phyloP scores from a whole-genome alignment of 2,888 invertebrate genomes.

The Carcina quercana region DNA sequence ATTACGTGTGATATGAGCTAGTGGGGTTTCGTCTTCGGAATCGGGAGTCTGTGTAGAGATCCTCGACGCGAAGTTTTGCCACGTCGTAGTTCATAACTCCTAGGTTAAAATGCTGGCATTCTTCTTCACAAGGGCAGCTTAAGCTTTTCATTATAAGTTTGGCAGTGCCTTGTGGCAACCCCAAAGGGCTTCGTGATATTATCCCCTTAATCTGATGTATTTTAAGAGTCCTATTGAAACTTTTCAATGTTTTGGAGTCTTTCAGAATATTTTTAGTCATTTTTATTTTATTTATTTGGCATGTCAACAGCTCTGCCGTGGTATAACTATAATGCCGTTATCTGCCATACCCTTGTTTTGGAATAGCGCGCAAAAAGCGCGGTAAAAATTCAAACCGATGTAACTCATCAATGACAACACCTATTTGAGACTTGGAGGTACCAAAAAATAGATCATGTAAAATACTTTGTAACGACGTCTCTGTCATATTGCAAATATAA shows the following conservation, averaged over 20 bases:
- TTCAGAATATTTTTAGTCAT: constrained; percentile 14
- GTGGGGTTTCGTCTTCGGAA: constrained; percentile 11
- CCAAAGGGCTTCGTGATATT: constrained; percentile 34
- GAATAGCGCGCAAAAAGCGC: no score
- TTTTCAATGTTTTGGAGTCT: constrained; percentile 13
- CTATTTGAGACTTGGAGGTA: no score
- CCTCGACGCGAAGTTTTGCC: constrained; percentile 9
- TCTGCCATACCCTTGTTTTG: no score
- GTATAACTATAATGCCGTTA: no score
- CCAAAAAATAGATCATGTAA: no score
- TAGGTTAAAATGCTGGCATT: constrained; percentile 16
- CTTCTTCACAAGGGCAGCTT: constrained; percentile 11
- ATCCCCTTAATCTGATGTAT: constrained; percentile 27
- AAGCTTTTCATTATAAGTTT: constrained; percentile 22
- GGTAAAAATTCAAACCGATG: no score
- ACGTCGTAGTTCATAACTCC: constrained; percentile 7
- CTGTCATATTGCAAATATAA: no score
- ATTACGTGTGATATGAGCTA: no score
- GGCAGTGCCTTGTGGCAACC: constrained; percentile 26
- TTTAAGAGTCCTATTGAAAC: constrained; percentile 16
- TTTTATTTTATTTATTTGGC: no score
- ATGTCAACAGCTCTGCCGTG: no score
- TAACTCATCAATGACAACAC: no score
- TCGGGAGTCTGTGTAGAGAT: constrained; percentile 15
- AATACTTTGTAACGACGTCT: no score